phyloP scores from a whole-genome alignment of 2,797 vertebrate species.

The Spinus pinus region DNA sequence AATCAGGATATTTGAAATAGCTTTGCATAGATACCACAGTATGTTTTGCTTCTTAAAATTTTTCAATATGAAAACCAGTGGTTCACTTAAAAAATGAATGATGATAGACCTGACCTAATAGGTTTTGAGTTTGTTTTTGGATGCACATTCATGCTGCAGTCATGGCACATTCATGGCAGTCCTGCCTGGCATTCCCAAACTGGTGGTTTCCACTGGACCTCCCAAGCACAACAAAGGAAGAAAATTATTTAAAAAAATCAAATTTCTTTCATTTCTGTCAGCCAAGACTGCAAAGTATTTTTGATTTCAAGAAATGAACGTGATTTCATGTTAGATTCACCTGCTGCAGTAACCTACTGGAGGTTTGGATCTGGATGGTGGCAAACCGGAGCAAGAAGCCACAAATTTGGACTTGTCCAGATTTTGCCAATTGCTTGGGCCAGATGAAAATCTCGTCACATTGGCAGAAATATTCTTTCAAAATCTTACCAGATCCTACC shows the following conservation, averaged over 20 bases:
- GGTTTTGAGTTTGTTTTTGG: background rate
- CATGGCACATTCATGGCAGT: background rate
- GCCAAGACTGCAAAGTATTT: background rate
- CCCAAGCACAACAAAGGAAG: background rate
- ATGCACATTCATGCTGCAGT: background rate
- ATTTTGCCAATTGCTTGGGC: background rate
- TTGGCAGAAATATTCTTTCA: background rate
- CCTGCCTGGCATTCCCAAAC: background rate
- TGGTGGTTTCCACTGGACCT: background rate
- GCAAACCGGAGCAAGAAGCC: accelerated
- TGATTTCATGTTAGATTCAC: background rate
- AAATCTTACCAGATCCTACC: background rate
- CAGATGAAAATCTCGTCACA: background rate
- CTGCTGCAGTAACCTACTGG: background rate
- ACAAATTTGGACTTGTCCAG: background rate
- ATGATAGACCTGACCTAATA: background rate
- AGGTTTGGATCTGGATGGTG: background rate
- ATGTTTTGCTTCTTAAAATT: background rate
- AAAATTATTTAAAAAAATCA: background rate
- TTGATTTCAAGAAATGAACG: background rate
- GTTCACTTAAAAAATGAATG: background rate
- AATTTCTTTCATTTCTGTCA: background rate
- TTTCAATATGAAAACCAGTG: background rate
- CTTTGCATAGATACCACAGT: background rate
- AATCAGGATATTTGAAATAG: background rate